Evolutionary conservation across 2,113 vertebrate genomes (phyloP), one percentile per base, ranked within the genome.

Genomic region (Sardina pilchardus): DNA sequence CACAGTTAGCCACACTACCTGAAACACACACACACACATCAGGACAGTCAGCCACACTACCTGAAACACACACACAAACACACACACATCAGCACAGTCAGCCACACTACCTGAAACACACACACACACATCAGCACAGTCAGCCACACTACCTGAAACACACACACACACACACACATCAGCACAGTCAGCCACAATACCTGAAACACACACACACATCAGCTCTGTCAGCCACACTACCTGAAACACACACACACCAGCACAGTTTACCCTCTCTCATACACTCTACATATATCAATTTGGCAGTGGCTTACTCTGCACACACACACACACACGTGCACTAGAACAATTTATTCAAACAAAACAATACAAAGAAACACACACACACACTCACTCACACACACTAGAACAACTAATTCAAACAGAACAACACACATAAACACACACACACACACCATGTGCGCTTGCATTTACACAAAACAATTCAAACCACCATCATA

Each of bases 371-470:
- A 4, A 0, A 42, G 39, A 42, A 42, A 42, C 6, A 84, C 36
- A 3, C 85, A 83, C 67, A 39, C 95, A 92, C 95, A 99, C 98
- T 39, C 1, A 63, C 39, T 42, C 56, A 6, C 21, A 36, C 56
- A n/a, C 81, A 82, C 81, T n/a, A n/a, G n/a, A n/a, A n/a, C n/a
- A n/a, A n/a, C n/a, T n/a, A n/a, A n/a, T n/a, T n/a, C n/a, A n/a
- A n/a, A 45, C 82, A 56, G 0, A 56, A 16, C 17, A 21, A 59
- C 56, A 59, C 56, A 59, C 56, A 59, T 19, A 59, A 16, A 59
- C 56, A 59, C 56, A 59, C 56, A 59, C 42, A 10, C 71, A 85
- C 47, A 85, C 82, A 87, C n/a, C n/a, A n/a, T n/a, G n/a, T n/a
- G n/a, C n/a, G n/a, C n/a, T n/a, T 56, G 82, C 17, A 88, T 30